A percentile compares a stretch with the other conserved stretches of the same genome.
Conservation (phyloP, 2,113 vertebrate species). For the Amazona guildingii region DNA sequence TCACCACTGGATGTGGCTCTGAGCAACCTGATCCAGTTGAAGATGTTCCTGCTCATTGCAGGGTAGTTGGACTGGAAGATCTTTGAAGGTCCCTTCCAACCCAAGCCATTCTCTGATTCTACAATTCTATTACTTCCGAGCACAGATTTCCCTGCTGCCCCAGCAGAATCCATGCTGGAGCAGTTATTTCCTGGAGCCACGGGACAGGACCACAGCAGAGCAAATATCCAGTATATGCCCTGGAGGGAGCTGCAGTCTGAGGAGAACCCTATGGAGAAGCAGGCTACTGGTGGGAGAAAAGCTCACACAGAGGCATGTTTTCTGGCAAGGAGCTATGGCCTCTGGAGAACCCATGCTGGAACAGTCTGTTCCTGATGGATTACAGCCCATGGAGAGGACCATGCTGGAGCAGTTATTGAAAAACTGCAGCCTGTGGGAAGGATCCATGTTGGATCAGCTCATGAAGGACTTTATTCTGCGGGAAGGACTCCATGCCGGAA, state of each 20-base stretch:
- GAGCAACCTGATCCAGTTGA: not conserved
- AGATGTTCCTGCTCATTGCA: not conserved
- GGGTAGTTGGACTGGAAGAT: not conserved
- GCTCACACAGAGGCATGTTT: not conserved
- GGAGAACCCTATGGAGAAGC: not conserved
- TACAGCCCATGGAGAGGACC: not conserved
- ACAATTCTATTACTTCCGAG: not conserved
- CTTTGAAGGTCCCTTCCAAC: not conserved
- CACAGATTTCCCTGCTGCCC: not conserved
- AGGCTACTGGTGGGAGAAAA: not conserved
- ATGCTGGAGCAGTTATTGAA: not conserved
- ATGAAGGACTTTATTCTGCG: not conserved
- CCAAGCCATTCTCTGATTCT: not conserved
- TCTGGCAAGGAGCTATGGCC: not conserved
- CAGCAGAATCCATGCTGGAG: not conserved
- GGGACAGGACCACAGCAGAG: rapidly evolving
- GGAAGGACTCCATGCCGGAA: not conserved
- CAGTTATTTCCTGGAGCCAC: not conserved
- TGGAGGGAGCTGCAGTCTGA: not conserved
- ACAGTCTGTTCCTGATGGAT: not conserved
- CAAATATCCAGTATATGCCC: not conserved
- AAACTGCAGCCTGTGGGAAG: not conserved
- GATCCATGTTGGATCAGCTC: rapidly evolving
- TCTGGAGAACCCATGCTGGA: rapidly evolving
- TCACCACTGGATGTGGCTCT: not conserved